phyloP scores from a whole-genome alignment of 2,888 invertebrate genomes.

The Drepanosiphum platanoidis region DNA sequence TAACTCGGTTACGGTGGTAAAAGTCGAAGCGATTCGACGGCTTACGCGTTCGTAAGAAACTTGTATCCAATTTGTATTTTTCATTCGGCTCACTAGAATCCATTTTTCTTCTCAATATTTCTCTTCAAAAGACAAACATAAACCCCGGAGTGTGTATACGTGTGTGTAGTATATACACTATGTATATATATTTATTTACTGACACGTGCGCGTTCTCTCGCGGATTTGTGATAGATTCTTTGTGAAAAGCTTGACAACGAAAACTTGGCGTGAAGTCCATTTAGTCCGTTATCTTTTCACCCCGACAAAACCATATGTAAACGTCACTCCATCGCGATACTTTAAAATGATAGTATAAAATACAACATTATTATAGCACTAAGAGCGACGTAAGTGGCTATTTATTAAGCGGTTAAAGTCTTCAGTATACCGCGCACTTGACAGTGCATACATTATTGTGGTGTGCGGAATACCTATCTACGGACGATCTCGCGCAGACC shows the following conservation, averaged over 20 bases:
- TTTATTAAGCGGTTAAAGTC: too few relatives aligned
- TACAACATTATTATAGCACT: neutral
- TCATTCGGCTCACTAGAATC: neutral
- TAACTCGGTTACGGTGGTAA: conserved; percentile 1
- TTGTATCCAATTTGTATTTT: conserved; percentile 8
- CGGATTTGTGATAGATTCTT: neutral
- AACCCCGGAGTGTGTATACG: neutral
- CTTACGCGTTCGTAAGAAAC: neutral
- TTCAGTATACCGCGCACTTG: too few relatives aligned
- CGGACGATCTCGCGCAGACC: too few relatives aligned
- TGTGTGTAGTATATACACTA: neutral
- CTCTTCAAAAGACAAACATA: neutral
- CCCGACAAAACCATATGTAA: neutral
- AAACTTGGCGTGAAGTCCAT: neutral
- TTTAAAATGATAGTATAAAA: neutral
- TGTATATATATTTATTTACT: neutral
- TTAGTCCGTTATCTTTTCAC: neutral
- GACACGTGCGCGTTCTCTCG: neutral
- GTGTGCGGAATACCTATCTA: too few relatives aligned
- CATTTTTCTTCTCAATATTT: neutral
- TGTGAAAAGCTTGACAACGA: neutral
- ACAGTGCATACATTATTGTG: too few relatives aligned
- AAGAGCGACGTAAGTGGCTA: too few relatives aligned
- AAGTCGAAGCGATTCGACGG: neutral
- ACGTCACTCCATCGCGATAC: too few relatives aligned